Evolutionary conservation across 2,113 vertebrate species (phyloP), one percentile per base, ranked within the genome.

Genomic region (Aspiorhynchus laticeps): DNA sequence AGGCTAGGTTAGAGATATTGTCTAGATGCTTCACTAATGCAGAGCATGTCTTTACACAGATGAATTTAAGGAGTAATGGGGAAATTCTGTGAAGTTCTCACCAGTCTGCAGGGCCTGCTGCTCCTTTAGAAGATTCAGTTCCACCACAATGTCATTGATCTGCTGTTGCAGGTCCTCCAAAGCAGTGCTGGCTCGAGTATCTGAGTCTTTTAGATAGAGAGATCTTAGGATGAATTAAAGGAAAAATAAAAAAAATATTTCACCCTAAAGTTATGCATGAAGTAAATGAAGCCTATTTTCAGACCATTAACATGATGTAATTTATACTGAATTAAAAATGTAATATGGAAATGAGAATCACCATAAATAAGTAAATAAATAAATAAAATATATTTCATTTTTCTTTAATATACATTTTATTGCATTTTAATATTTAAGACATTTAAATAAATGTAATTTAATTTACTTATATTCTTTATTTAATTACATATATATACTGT

Each of bases 61-160:
- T 46, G 4, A 11, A 1, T 9, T 77, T 28, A 2, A 7, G 51
- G 17, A 2, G 51, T 53, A 0, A 53, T 21, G 53, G 7, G 53
- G 53, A 56, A 24, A 21, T 1, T 56, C 19, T 3, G 8, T 21
- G 21, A 31, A 26, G 7, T 1, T 5, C 56, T 81, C 92, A 98
- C 97, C 96, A 74, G 96, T 96, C 91, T 99, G 97, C 85, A 99
- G 94, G 0, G 98, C 96, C 92, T 98, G 97, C 43, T 97, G 95
- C 82, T 99, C 97, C 93, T 98, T 99, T 90, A 99, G 91, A 2
- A 96, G 86, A 33, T 95, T 94, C 80, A 99, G 93, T 87, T 99
- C 97, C 88, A 96, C 93, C 24, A 95, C 80, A 53, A 99, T 95
- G 84, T 92, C 91, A 17, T 97, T 91, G 87, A 99, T 94, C 92